Base-by-base conservation (phyloP, 2,113 vertebrate genomes). In the Sisor rabdophorus region DNA sequence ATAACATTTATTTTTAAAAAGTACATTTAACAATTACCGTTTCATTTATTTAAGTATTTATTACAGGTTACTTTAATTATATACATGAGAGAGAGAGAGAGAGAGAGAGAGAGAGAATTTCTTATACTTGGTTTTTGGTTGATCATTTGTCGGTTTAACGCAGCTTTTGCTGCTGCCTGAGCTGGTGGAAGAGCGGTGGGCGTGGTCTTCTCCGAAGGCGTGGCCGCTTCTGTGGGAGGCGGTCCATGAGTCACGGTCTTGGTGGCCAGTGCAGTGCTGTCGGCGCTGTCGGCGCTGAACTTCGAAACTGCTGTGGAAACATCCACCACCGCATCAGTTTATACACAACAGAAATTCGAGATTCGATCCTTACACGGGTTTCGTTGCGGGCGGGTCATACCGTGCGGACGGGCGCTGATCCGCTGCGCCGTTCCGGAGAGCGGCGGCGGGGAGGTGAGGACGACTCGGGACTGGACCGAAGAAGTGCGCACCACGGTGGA, bases 201-300 rank as follows among this genome's bases (percentile, higher is more conserved):
- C 10, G 91, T 78, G 58, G 67, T 54, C 79, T 83, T 90, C 80
- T 92, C 92, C 0, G 55, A 28, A 11, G 89, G 88, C 2, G 94
- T 94, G 0, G 95, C 10, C 26, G 48, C 61, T 74, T 30, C 92
- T 0, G 60, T 28, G 6, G 90, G 89, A 2, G 95, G 95, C 0
- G 95, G 94, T 0, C 95, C 94, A 0, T 97, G 96, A 75, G 96
- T 98, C 68, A 98, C 96, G 0, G 95, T 98, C 86, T 96, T 98
- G 7, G 96, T 97, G 22, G 93, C 95, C 9, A 98, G 91, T 83
- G 95, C 93, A 0, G 96, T 95, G 86, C 94, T 97, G 17, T 99
- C 96, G 0, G 95, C 94, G 1, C 95, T 94, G 0, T 91, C 93
- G 16, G 94, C 89, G 83, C 91, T 90, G 78, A 90, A 89, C 78